Percentiles rank a stretch among this genome's conserved stretches.
These are phyloP conservation scores for Sprattus sprattus DNA, from an alignment of 2,113 vertebrate genomes.

Conservation along the genomic window DNA sequence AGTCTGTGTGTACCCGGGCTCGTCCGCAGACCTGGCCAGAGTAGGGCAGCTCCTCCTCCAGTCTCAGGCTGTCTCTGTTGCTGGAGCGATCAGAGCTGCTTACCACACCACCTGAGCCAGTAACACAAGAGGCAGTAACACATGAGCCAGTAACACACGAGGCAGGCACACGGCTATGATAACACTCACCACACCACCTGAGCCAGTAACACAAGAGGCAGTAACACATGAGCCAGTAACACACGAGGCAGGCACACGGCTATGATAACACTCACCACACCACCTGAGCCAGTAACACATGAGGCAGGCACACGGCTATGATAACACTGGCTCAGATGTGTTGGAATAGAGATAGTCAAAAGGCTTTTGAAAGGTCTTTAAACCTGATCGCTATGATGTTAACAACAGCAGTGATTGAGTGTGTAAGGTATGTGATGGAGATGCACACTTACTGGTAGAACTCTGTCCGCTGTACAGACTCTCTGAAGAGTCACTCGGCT, in stretches of 20 bases:
- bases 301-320: slow-evolving; percentile 26
- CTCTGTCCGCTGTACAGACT: slow-evolving; percentile 88
- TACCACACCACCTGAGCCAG: slow-evolving; percentile 82
- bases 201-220: no score
- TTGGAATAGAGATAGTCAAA: no score
- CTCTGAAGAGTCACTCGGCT: slow-evolving; percentile 84
- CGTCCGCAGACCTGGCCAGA: slow-evolving; percentile 87
- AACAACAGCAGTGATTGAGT: background rate
- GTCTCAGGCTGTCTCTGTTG: slow-evolving; percentile 83
- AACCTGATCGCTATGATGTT: background rate
- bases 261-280: slow-evolving; percentile 69
- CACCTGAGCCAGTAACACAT: background rate
- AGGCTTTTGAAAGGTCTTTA: no score
- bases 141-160: no score
- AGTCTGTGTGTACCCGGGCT: slow-evolving; percentile 91
- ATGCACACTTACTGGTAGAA: slow-evolving; percentile 82
- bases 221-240: no score
- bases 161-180: slow-evolving; percentile 24
- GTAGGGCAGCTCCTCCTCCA: slow-evolving; percentile 84
- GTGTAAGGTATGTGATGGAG: background rate
- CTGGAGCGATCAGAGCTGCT: slow-evolving; percentile 83
- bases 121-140: slow-evolving; percentile 34
- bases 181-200: slow-evolving; percentile 84
- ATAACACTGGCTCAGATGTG: background rate
- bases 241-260: slow-evolving; percentile 25